Evolutionary conservation across 2,797 vertebrate genomes (phyloP).

Genomic region (Falco novaeseelandiae): DNA sequence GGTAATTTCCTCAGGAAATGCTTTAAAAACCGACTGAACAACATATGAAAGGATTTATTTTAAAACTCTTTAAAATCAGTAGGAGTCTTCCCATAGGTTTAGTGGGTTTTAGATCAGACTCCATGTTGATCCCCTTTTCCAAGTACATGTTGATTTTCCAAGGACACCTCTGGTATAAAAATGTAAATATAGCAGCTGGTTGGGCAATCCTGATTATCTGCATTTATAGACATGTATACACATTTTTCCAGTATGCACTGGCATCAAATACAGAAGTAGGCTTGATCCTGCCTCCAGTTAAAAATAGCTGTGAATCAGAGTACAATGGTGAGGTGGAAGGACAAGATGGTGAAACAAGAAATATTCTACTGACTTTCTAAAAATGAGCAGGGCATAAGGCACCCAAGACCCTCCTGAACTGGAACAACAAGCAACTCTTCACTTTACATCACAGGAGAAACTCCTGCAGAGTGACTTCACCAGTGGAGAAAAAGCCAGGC

Average conservation of each 20-base stretch:
- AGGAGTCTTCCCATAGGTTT: neutral
- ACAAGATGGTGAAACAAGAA: neutral
- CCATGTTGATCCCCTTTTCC: neutral
- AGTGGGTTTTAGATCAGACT: neutral
- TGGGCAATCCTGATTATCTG: neutral
- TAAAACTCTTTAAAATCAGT: neutral
- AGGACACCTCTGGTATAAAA: neutral
- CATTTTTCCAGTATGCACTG: neutral
- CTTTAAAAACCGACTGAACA: neutral
- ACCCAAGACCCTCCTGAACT: neutral
- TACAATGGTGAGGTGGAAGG: neutral
- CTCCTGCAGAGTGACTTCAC: neutral
- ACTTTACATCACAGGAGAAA: neutral
- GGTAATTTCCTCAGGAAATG: neutral
- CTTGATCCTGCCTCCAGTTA: neutral
- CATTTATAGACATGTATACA: neutral
- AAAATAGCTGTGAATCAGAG: neutral
- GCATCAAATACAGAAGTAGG: neutral
- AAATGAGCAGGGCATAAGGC: neutral
- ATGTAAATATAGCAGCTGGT: neutral
- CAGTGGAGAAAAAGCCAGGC: neutral
- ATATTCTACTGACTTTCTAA: neutral
- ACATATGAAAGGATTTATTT: neutral
- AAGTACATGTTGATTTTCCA: neutral
- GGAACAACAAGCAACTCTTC: neutral